Percentiles rank a stretch among this genome's conserved stretches.
phyloP scores from a whole-genome alignment of 2,888 invertebrate species.

The Acanthosepion pharaonis region DNA sequence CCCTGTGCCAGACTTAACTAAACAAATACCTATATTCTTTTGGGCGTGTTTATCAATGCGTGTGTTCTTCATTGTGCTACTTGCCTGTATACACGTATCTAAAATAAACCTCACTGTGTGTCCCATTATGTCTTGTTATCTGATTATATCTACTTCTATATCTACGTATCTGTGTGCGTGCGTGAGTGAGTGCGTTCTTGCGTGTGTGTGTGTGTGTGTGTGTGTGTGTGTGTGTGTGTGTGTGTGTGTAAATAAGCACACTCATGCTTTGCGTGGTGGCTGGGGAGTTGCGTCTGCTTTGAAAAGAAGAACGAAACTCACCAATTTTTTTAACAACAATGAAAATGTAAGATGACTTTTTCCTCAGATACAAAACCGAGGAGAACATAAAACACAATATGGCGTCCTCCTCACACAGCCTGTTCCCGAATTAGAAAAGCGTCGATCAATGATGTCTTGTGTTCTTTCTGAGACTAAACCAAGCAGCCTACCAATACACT shows the following conservation, averaged over 20 bases:
- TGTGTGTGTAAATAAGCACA: too few species aligned
- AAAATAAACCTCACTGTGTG: not conserved
- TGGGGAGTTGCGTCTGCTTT: not conserved
- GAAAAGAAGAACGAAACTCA: not conserved
- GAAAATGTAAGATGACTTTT: not conserved
- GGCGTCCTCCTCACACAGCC: not conserved
- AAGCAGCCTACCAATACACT: not conserved
- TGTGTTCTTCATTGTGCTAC: too few species aligned
- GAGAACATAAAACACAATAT: not conserved
- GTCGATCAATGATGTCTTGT: not conserved
- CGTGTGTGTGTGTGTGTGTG: not conserved
- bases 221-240: not conserved
- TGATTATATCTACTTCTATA: not conserved
- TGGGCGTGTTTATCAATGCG: too few species aligned
- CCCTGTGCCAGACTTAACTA: too few species aligned
- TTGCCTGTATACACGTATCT: too few species aligned
- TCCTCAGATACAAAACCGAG: not conserved
- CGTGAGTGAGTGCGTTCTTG: too few species aligned
- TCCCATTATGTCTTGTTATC: not conserved
- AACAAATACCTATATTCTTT: too few species aligned
- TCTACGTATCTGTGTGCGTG: not conserved
- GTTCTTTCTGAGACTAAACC: not conserved
- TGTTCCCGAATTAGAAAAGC: conserved; percentile 33
- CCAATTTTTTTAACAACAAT: not conserved
- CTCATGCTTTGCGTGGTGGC: too few species aligned